Evolutionary conservation across 2,113 vertebrate genomes (phyloP), one percentile per base, ranked within the genome.

Genomic region (Panurus biarmicus): DNA sequence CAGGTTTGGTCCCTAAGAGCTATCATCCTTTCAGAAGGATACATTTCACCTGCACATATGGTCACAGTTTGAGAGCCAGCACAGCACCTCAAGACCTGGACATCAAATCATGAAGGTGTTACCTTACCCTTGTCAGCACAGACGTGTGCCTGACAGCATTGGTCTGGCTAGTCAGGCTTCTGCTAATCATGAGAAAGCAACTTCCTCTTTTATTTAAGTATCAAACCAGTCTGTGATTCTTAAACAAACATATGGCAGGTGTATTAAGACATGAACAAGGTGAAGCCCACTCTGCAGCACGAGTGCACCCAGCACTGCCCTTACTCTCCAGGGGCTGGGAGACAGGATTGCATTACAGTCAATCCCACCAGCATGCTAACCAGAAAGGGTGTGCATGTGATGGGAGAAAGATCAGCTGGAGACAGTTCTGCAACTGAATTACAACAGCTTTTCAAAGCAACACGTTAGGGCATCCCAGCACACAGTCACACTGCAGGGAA

Each of bases 401-500:
- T 26, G n/a, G 33, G 42, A 75, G 44, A 70, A 57, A 65, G 28
- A 79, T 24, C 77, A 78, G 86, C 74, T 61, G 74, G 81, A 91
- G 70, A 23, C 0, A 3, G 72, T 36, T 85, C 78, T 82, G 62
- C 0, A 0, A 62, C 62, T 80, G 58, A 93, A 70, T 65, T 93
- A 54, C 58, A 90, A 76, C 11, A 82, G 26, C 54, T 90, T 80
- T 65, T 62, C 78, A 88, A 73, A 93, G 77, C 77, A 89, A 64
- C 31, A 72, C 2, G 0, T 91, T 50, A 57, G 47, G 54, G 26
- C 64, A 90, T 42, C 77, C 50, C 64, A 89, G 85, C 60, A 71
- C 1, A 7, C 1, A 4, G 9, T 33, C 1, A 4, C 69, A 42
- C 5, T 48, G 22, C 0, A 1, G 58, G 35, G 47, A 62, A 36